phyloP scores from a whole-genome alignment of 2,113 vertebrate genomes.

The Campylorhamphus procurvoides region DNA sequence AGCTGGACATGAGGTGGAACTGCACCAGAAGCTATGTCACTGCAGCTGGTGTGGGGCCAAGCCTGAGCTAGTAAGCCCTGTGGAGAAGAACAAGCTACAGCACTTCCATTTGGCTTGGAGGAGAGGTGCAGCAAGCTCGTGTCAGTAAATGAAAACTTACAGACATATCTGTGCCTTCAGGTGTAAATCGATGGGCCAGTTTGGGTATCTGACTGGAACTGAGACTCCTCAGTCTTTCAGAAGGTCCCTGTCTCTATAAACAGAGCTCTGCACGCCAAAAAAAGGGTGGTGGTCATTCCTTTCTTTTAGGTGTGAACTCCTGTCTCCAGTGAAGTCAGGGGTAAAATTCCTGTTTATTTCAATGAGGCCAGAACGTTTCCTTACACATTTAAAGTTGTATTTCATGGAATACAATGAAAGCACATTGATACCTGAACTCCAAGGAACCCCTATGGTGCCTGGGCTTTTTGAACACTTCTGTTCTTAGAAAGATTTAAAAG shows the following conservation, averaged over 20 bases:
- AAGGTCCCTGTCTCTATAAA: background rate
- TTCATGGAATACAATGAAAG: background rate
- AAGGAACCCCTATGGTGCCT: background rate
- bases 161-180: background rate
- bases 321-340: background rate
- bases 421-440: background rate
- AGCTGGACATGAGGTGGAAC: background rate
- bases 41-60: background rate
- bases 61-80: slow-evolving; percentile 10
- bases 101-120: background rate
- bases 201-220: background rate
- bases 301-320: background rate
- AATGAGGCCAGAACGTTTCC: background rate
- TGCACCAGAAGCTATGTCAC: background rate
- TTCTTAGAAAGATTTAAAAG: background rate
- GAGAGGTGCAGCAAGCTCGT: background rate
- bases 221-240: background rate
- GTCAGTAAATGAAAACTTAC: background rate
- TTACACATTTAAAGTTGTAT: background rate
- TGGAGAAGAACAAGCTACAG: background rate
- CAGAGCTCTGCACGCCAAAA: background rate
- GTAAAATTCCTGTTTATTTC: background rate
- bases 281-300: background rate
- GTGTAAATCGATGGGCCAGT: background rate
- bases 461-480: background rate